Base-by-base conservation (phyloP, 2,888 invertebrate genomes). In the Drosophila subquinaria region DNA sequence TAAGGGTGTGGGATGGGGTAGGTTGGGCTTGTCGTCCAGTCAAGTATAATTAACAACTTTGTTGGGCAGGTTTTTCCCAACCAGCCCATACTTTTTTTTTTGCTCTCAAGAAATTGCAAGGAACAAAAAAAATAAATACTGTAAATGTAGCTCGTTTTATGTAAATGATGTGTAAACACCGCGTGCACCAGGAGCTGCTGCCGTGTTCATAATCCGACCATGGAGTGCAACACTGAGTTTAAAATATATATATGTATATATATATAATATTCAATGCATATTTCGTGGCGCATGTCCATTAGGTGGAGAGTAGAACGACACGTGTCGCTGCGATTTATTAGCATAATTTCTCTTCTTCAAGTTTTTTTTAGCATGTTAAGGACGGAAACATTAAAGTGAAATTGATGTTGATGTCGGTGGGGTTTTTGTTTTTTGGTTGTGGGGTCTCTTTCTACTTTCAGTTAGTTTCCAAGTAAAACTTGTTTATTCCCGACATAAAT, bases 31-130 rank as follows among this genome's bases (percentile, higher is more conserved):
- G 73, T 69, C 81, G 86, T 75, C 86, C 90, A 90, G 90, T 90
- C 87, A 88, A 87, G 90, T 87, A 88, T 87, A 90, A 87, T 87
- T 87, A 87, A 87, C 87, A 87, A 90, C 73, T 90, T 88, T 90
- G 90, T 88, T 83, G 81, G 67, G 66, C 74, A 69, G 73, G 68
- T 66, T 82, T 79, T 69, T 65, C 45, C 42, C 38, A 38, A 48
- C 52, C 59, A 36, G 48, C 30, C 17, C 45, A 15, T 9, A 33
- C 36, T 61, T 20, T 51, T 70, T 17, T 17, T 60, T 47, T 50
- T 62, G 55, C 68, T 70, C 66, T 52, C 64, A 84, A 86, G 89
- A 79, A 86, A 78, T 73, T 68, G 84, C 86, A 76, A 69, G 72
- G 8, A 75, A 66, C 65, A 23, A 36, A 40, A 47, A 30, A 67